Base-by-base conservation (phyloP, 2,888 invertebrate genomes). In the Apoderus coryli region DNA sequence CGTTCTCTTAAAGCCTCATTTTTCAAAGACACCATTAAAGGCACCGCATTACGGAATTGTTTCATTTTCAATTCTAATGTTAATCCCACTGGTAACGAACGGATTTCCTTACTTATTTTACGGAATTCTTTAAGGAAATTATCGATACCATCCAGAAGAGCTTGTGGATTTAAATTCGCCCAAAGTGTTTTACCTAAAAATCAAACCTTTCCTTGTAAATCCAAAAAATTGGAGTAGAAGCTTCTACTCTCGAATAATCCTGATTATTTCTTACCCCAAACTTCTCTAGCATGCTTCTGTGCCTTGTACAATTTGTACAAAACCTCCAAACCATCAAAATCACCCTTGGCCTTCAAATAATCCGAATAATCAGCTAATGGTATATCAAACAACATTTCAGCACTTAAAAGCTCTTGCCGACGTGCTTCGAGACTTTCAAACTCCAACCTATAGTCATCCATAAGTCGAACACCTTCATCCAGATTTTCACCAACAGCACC, bases 11-110 rank as follows among this genome's bases (percentile, higher is more conserved):
- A 69, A 0, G 90, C 86, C 47, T 90, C 88, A 50, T 88, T 82
- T 56, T 90, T 92, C 29, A 93, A 57, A 23, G 86, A 82, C 3
- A 86, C 81, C 74, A 90, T 89, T 26, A 92, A 60, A 0, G 90
- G 88, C 2, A 92, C 77, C 0, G 84, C 76, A 40, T 74, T 74
- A 50, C 80, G 80, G 60, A 92, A 92, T 47, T 81, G 80, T 47
- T 78, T 82, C 84, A 92, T 80, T 48, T 76, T 76, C n/a, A 73
- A 55, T 38, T 88, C 81, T 12, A 92, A 52, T 42, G 69, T 69
- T 37, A 67, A 50, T 1, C 79, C 88, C 3, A 78, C 71, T 1
- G 65, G 57, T 38, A 71, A 60, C 1, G 48, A 48, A 27, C 72
- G 65, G 26, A 74, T 64, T 12, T 52, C 53, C 49, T 76, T 76